A percentile compares a stretch with the other conserved stretches of the same genome.
Conservation (phyloP, 2,113 vertebrate genomes). For the Pluvialis apricaria region DNA sequence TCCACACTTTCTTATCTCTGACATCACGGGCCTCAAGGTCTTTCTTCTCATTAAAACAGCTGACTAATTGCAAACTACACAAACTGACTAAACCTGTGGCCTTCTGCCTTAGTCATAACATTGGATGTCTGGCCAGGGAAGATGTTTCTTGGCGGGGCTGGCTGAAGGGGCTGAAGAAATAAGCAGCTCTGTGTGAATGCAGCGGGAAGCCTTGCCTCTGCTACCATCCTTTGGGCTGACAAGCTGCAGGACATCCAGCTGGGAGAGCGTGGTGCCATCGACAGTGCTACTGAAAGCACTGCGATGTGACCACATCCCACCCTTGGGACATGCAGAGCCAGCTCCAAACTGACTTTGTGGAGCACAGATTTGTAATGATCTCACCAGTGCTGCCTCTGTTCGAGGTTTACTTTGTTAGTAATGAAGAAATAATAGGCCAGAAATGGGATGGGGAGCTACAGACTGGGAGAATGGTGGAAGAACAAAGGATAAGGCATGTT, state of each 20-base stretch:
- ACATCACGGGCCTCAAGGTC: slow-evolving; percentile 78
- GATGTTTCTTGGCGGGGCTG: not conserved
- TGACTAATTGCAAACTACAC: slow-evolving; percentile 82
- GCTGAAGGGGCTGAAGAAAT: not conserved
- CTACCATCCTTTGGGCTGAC: not conserved
- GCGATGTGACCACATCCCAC: not conserved
- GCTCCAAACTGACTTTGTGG: not conserved
- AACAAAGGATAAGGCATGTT: not conserved
- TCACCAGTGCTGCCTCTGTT: not conserved
- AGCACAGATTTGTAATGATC: not conserved
- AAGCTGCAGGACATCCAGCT: not conserved
- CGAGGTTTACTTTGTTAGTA: not conserved
- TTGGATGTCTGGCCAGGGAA: slow-evolving; percentile 15
- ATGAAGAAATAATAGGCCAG: not conserved
- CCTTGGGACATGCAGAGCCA: not conserved
- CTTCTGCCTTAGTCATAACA: slow-evolving; percentile 92
- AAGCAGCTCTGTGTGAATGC: not conserved
- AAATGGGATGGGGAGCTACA: not conserved
- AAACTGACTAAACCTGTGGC: slow-evolving; percentile 77
- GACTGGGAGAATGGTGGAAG: not conserved
- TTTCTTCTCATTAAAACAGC: slow-evolving; percentile 80
- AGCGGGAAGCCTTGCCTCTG: not conserved
- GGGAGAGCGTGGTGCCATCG: accelerated
- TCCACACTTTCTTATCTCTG: slow-evolving; percentile 80
- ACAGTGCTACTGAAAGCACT: not conserved